Evolutionary conservation across 1,140 invertebrate genomes (phyloP).

Genomic region (Drosophila suzukii): DNA sequence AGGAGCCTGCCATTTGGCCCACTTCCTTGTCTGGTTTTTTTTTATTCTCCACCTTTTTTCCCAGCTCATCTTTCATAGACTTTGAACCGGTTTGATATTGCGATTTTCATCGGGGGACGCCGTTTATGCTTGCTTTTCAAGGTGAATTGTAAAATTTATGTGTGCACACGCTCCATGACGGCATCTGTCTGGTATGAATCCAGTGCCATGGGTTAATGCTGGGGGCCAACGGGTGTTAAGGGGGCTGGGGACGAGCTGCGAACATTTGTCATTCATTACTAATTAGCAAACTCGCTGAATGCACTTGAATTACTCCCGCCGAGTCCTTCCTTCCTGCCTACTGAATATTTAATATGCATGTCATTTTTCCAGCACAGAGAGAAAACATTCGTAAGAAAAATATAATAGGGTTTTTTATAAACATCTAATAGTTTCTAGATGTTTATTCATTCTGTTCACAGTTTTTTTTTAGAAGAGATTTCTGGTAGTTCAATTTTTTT

Average conservation of each 20-base stretch:
- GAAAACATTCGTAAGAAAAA: background rate
- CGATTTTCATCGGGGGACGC: slow-evolving; percentile 34
- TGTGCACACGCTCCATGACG: slow-evolving; percentile 54
- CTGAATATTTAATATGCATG: slow-evolving; percentile 44
- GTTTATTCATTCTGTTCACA: too few relatives aligned
- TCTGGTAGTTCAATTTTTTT: background rate
- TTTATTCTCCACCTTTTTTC: background rate
- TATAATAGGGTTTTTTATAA: background rate
- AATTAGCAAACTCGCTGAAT: slow-evolving; percentile 69
- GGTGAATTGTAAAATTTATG: slow-evolving; percentile 62
- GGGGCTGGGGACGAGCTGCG: slow-evolving; percentile 8
- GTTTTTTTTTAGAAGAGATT: too few relatives aligned
- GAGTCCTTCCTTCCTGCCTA: slow-evolving; percentile 13
- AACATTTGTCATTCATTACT: slow-evolving; percentile 58
- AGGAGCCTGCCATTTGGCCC: slow-evolving; percentile 16
- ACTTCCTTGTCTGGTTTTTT: slow-evolving; percentile 34
- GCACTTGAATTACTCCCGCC: slow-evolving; percentile 54
- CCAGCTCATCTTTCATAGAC: slow-evolving; percentile 37
- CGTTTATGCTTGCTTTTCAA: slow-evolving; percentile 56
- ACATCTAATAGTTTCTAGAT: too few relatives aligned
- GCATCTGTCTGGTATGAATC: slow-evolving; percentile 31
- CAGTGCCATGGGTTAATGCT: slow-evolving; percentile 13
- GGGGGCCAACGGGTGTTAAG: background rate
- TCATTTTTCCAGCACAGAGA: slow-evolving; percentile 19
- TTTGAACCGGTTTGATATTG: slow-evolving; percentile 55